phyloP scores from a whole-genome alignment of 2,113 vertebrate species.

The Rynchops niger region DNA sequence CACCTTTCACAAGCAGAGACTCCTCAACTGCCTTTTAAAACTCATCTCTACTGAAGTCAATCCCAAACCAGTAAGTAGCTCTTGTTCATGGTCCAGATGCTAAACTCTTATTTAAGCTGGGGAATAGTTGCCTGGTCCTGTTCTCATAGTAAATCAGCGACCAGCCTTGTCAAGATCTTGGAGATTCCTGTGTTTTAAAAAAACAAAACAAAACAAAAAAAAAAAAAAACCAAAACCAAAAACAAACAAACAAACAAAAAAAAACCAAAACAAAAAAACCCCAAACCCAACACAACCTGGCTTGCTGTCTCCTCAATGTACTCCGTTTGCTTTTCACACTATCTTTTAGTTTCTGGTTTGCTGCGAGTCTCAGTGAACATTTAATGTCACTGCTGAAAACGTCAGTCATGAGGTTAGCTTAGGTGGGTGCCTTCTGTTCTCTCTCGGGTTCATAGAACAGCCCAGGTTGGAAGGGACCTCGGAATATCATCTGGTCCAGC shows the following conservation, averaged over 20 bases:
- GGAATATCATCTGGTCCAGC: not conserved
- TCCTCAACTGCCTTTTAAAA: constrained; percentile 89
- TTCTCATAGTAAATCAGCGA: not conserved
- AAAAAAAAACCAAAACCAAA: too few species aligned
- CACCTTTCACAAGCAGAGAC: constrained; percentile 79
- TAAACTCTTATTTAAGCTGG: not conserved
- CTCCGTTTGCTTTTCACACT: not conserved
- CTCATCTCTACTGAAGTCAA: constrained; percentile 94
- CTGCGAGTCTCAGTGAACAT: not conserved
- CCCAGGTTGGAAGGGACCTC: not conserved
- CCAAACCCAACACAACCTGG: not conserved
- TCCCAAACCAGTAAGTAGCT: constrained; percentile 87
- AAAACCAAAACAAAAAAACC: too few species aligned
- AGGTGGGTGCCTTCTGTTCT: not conserved
- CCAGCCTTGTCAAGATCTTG: not conserved
- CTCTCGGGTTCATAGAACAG: not conserved
- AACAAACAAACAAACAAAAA: too few species aligned
- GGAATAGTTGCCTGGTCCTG: not conserved
- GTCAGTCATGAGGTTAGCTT: not conserved
- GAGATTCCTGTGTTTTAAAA: not conserved
- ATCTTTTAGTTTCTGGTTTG: not conserved
- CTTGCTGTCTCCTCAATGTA: not conserved
- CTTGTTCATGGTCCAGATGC: not conserved
- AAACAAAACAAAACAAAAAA: too few species aligned
- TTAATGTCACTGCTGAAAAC: not conserved